Percentiles rank a stretch among this genome's conserved stretches.
These are phyloP conservation scores for Arctia plantaginis DNA, from an alignment of 2,888 invertebrate species.

Conservation along the genomic window DNA sequence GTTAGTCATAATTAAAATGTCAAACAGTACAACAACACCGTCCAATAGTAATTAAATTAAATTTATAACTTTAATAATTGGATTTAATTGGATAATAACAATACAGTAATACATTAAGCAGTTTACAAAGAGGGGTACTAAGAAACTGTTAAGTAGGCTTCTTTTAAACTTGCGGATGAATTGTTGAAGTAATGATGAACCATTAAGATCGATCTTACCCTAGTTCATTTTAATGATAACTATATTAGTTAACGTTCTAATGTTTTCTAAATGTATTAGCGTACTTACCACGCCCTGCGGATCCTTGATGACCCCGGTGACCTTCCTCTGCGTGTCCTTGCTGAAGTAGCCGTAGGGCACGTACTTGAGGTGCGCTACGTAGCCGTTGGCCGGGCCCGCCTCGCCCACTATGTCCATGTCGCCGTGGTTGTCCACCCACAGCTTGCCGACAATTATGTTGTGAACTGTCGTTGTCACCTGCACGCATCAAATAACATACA, in stretches of 20 bases:
- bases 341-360: constrained; percentile 99
- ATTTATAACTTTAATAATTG: too few relatives aligned
- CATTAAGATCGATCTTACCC: too few relatives aligned
- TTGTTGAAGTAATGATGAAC: too few relatives aligned
- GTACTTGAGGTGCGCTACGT: constrained; percentile 98
- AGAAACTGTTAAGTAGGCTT: too few relatives aligned
- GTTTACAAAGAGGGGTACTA: too few relatives aligned
- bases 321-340: constrained; percentile 96
- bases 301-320: constrained; percentile 93
- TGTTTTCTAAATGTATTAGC: not conserved
- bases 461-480: constrained; percentile 98
- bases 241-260: too few relatives aligned
- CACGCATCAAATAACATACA: constrained; percentile 19
- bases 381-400: constrained; percentile 93
- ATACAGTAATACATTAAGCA: too few relatives aligned
- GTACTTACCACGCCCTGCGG: constrained; percentile 89
- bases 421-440: constrained; percentile 99
- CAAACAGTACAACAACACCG: too few relatives aligned
- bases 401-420: constrained; percentile 98
- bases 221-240: not conserved
- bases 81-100: too few relatives aligned
- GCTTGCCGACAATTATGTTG: constrained; percentile 99
- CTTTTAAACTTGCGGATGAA: too few relatives aligned
- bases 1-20: too few relatives aligned
- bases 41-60: too few relatives aligned